Evolutionary conservation across 2,113 vertebrate species (phyloP).

Genomic region (Plecturocebus donacophilus): DNA sequence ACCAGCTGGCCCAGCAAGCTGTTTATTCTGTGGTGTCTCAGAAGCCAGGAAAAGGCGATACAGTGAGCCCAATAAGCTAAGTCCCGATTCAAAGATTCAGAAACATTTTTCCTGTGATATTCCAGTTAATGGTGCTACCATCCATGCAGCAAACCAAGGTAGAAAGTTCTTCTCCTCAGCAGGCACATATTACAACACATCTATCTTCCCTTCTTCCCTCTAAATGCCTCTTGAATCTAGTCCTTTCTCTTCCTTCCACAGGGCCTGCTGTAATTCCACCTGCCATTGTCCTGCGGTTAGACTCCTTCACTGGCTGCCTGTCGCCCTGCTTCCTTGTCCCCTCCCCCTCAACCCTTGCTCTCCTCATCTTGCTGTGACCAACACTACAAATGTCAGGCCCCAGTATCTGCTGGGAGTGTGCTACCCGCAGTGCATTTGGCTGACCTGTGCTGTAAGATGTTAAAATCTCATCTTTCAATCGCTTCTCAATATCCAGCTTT

Average conservation of each 20-base stretch:
- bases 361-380: neutral
- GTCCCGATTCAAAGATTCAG: neutral
- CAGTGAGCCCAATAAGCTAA: neutral
- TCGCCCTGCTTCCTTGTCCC: neutral
- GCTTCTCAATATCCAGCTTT: neutral
- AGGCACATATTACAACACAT: neutral
- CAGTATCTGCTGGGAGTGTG: neutral
- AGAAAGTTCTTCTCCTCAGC: neutral
- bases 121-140: neutral
- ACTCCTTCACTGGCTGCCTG: neutral
- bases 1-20: neutral
- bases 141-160: neutral
- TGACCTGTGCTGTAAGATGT: neutral
- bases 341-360: neutral
- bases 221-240: neutral
- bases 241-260: neutral
- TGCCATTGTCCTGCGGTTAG: neutral
- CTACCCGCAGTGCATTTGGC: neutral
- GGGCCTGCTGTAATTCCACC: neutral
- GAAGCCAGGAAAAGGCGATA: neutral
- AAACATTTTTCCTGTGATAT: neutral
- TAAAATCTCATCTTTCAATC: neutral
- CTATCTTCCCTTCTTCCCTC: neutral
- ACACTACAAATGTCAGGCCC: neutral
- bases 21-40: neutral